Evolutionary conservation across 2,888 invertebrate species (phyloP), one percentile per base, ranked within the genome.

Genomic region (Drosophila mimetica): DNA sequence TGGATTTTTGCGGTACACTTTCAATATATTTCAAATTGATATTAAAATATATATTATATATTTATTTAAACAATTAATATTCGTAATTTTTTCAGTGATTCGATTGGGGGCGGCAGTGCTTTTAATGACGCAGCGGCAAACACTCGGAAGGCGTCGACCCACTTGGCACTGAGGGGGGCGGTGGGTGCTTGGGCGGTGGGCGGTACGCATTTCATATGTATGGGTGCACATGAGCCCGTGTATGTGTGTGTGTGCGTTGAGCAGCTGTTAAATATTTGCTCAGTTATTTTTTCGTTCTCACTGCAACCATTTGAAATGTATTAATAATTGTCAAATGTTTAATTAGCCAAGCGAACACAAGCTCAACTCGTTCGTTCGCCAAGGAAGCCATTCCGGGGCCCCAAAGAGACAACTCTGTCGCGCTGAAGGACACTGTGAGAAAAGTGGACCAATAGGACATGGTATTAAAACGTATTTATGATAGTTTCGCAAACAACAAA

Each of bases 101-200:
- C 20, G 69, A 74, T 69, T 66, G 74, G 42, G n/a, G 54, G 41
- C 53, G 32, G 41, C 30, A 28, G 73, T 70, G 75, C 77, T 74
- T 83, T 75, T 86, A 82, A 82, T 81, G 81, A 86, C 83, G 86
- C 83, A 85, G 79, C 77, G 64, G 84, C 80, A 86, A 83, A 72
- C 86, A 83, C 83, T 83, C 75, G 65, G 75, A 72, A 86, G 80
- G 69, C 73, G 75, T 73, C 65, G 74, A 60, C 83, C 75, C 77
- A 86, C 75, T 75, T 83, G 67, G 52, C 57, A 2, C 32, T 18
- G 28, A 5, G 30, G 30, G 47, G 39, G 32, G 25, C 14, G 39
- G 22, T 37, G 50, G n/a, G 13, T 18, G 46, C 1, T 13, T n/a
- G n/a, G 9, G 5, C 2, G 16, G 9, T 34, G 30, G 14, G 28